Conservation (phyloP, 2,888 invertebrate genomes). For the Yponomeuta malinellus region DNA sequence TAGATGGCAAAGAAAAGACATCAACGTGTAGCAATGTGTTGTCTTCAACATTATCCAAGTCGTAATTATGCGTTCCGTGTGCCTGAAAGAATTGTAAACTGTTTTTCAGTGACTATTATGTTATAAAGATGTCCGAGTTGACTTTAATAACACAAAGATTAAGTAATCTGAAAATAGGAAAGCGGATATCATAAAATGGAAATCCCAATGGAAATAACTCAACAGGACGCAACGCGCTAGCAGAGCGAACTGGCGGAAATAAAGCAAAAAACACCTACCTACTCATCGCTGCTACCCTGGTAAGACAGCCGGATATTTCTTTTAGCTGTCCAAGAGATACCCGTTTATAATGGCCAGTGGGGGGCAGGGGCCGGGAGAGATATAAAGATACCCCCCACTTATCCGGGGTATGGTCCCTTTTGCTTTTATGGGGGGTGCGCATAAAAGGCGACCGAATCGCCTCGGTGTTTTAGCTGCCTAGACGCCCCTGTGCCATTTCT, state of each 20-base stretch:
- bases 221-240: not conserved
- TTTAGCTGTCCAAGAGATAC: conserved; percentile 74
- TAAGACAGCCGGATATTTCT: conserved; percentile 73
- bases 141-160: conserved; percentile 7
- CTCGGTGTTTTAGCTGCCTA: conserved; percentile 67
- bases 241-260: not conserved
- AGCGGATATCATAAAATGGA: not conserved
- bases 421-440: conserved; percentile 76
- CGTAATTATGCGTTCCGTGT: no score
- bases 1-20: conserved; percentile 28
- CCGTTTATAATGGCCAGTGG: conserved; percentile 70
- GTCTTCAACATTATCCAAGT: not conserved
- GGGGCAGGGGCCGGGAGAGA: conserved; percentile 63
- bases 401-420: conserved; percentile 73
- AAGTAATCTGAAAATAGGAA: conserved; percentile 5
- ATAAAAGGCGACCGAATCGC: conserved; percentile 74
- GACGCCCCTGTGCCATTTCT: conserved; percentile 30
- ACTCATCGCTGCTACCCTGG: conserved; percentile 49
- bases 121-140: no score
- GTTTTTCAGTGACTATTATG: no score
- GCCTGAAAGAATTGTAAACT: no score
- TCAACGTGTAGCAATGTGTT: conserved; percentile 25
- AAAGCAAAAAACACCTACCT: not conserved
- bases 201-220: conserved; percentile 1
- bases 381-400: conserved; percentile 76